Base-by-base conservation (phyloP, 2,888 invertebrate species). In the Nomada lathburiana region DNA sequence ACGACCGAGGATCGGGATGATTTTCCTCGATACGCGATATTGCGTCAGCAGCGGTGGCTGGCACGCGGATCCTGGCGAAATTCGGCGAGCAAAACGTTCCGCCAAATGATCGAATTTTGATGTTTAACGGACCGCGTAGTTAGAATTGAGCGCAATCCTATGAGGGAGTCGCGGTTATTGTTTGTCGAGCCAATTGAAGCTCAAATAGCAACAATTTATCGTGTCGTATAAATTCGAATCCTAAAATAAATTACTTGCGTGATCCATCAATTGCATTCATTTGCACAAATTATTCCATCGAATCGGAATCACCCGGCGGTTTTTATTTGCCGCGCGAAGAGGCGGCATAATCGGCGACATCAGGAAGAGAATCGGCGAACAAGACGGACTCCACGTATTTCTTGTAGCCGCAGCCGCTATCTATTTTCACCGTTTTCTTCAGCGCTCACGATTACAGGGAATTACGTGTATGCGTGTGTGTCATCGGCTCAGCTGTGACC, bases 401-500 rank as follows among this genome's bases (percentile, higher is more conserved):
- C 75, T 84, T 82, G 57, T 52, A 76, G 26, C 53, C 9, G 9
- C 11, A 70, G 50, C 20, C 36, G 26, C 78, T 84, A 82, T 89
- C 86, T 85, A 86, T 86, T 85, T 84, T 84, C 88, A 85, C 86
- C 74, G 79, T 82, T 84, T 86, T 80, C 84, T 79, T 75, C 20
- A 64, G 70, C 77, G 80, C 63, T 82, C 76, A 71, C 77, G 82
- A 75, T 81, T 78, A 77, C 71, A 53, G 29, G 63, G 72, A 83
- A 82, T 76, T 68, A 70, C 80, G 72, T 82, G 86, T 85, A 78
- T 87, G 86, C 72, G 88, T 88, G 87, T 89, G 86, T 88, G 87
- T 88, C 86, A 85, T 86, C 84, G 85, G 83, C 83, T 88, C 83
- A 63, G 79, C 78, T 79, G 57, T 84, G 91, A 93, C 92, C 92